Conservation (phyloP, 2,797 vertebrate species). For the Ptychobarbus kaznakovi region DNA sequence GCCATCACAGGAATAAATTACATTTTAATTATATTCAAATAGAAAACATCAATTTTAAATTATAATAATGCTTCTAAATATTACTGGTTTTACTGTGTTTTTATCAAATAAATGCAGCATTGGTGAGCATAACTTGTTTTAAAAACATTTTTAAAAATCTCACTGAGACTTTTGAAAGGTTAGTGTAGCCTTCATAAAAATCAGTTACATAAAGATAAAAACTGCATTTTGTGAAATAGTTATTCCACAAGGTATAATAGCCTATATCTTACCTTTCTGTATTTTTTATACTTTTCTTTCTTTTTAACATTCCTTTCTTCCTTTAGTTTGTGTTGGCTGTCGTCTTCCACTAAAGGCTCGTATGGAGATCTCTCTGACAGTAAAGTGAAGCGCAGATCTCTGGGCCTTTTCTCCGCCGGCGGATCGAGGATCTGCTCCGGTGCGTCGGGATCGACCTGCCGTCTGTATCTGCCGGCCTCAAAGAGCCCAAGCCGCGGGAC, state of each 20-base stretch:
- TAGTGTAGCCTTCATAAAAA: neutral
- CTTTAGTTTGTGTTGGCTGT: conserved; percentile 33
- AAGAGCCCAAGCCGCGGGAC: conserved; percentile 16
- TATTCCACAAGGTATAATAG: neutral
- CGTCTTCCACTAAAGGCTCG: conserved; percentile 52
- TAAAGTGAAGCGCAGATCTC: conserved; percentile 18
- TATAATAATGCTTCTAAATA: no score
- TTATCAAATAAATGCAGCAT: neutral
- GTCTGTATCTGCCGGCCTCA: conserved; percentile 18
- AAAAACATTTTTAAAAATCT: neutral
- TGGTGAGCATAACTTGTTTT: neutral
- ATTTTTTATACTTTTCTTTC: conserved; percentile 62
- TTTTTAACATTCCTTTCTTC: conserved; percentile 57
- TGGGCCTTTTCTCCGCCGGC: neutral
- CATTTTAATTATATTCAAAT: no score
- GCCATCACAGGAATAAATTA: neutral
- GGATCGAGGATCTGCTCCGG: conserved; percentile 7
- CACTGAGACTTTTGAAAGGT: no score
- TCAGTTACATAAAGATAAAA: neutral
- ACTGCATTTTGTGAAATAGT: neutral
- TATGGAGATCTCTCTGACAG: conserved; percentile 41
- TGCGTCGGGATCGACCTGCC: conserved; percentile 27
- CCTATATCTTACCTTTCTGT: conserved; percentile 53
- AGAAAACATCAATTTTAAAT: neutral
- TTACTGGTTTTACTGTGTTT: neutral